These are phyloP conservation scores for Antheraea mylitta DNA, from an alignment of 1,140 invertebrate genomes.

Conservation along the genomic window DNA sequence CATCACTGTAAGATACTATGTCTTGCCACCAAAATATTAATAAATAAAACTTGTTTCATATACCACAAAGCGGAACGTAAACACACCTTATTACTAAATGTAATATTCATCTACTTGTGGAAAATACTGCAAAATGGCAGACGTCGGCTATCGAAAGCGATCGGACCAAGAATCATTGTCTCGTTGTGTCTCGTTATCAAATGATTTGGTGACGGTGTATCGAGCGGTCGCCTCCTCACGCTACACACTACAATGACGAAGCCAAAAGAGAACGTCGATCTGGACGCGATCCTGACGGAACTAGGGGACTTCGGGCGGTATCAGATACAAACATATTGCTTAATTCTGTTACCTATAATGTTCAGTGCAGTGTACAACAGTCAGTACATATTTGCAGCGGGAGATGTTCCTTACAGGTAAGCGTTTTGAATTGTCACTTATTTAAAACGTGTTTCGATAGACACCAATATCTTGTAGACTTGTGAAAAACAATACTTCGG, in stretches of 20 bases:
- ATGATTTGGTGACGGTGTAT: neutral
- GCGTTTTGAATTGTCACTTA: neutral
- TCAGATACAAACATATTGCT: constrained; percentile 51
- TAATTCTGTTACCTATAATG: constrained; percentile 55
- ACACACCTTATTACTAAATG: too few species aligned
- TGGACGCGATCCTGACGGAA: constrained; percentile 59
- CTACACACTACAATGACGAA: neutral
- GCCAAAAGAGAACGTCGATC: constrained; percentile 28
- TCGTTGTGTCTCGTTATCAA: neutral
- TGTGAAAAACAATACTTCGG: too few species aligned
- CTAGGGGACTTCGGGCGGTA: constrained; percentile 63
- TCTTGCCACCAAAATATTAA: neutral
- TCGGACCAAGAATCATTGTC: neutral
- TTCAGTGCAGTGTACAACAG: constrained; percentile 58
- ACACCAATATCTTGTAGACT: too few species aligned
- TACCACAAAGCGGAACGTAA: too few species aligned
- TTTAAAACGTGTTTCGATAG: too few species aligned
- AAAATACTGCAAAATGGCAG: neutral
- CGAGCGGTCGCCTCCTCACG: neutral
- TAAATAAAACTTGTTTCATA: neutral
- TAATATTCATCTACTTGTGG: too few species aligned
- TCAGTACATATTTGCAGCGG: constrained; percentile 64
- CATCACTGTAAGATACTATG: too few species aligned
- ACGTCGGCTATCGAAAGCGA: neutral
- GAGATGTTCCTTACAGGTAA: constrained; percentile 48